Conservation (phyloP, 2,797 vertebrate species). For the Chanos chanos region DNA sequence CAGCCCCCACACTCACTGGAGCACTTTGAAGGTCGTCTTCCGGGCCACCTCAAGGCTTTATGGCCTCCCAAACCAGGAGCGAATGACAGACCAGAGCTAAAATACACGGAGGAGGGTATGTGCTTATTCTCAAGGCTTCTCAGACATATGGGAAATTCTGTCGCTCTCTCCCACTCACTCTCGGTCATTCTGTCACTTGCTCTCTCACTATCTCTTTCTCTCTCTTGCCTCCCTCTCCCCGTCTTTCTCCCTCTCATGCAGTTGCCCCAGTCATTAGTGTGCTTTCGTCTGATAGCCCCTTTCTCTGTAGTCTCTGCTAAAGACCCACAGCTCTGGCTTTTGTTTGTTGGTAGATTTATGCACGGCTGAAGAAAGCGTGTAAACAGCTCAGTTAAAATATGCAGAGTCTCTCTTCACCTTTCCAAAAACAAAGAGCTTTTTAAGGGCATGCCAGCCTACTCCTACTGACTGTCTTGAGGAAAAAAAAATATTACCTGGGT, state of each 20-base stretch:
- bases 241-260: not conserved
- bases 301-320: no score
- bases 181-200: not conserved
- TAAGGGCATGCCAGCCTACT: no score
- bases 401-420: no score
- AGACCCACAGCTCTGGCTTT: no score
- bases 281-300: no score
- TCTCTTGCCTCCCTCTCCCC: not conserved
- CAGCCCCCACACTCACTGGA: constrained; percentile 85
- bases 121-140: not conserved
- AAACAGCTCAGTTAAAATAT: not conserved
- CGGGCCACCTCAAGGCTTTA: constrained; percentile 68
- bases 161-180: not conserved
- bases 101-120: constrained; percentile 73
- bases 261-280: no score
- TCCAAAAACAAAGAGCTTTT: no score
- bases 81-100: constrained; percentile 55
- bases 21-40: constrained; percentile 75
- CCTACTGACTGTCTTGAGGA: no score
- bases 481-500: no score
- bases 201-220: not conserved
- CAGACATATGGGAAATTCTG: not conserved
- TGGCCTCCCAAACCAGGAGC: constrained; percentile 69
- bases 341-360: constrained; percentile 4
- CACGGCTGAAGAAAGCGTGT: constrained; percentile 11